Conservation (phyloP, 2,113 vertebrate genomes). For the Rhombomys opimus region DNA sequence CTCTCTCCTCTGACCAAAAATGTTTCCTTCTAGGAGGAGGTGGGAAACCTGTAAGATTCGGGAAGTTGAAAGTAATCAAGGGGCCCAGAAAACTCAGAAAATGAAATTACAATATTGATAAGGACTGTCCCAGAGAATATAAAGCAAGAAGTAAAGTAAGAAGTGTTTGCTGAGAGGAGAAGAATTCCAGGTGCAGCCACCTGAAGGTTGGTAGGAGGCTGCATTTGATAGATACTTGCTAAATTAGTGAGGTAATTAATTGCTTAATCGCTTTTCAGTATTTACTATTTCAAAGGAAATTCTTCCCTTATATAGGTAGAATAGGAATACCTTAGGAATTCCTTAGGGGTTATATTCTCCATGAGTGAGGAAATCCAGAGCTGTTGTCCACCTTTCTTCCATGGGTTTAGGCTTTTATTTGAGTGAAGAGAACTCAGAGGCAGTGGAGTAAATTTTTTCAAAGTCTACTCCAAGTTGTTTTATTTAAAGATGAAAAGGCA, state of each 20-base stretch:
- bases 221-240: background rate
- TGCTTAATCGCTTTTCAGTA: background rate
- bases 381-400: background rate
- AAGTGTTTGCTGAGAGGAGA: background rate
- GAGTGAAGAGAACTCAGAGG: background rate
- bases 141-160: background rate
- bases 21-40: background rate
- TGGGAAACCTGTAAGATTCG: background rate
- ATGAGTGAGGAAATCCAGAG: background rate
- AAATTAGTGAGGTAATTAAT: background rate
- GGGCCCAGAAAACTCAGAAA: background rate
- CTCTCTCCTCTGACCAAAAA: background rate
- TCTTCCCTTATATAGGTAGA: background rate
- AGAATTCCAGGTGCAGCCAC: background rate
- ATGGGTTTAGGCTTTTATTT: background rate
- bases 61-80: background rate
- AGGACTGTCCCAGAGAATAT: too few species aligned
- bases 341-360: background rate
- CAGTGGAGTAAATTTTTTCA: background rate
- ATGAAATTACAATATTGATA: background rate
- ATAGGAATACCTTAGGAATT: too few species aligned
- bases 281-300: slow-evolving; percentile 43
- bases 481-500: background rate
- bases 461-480: background rate
- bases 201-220: background rate